These are phyloP conservation scores for Gryllus bimaculatus DNA, from an alignment of 1,140 invertebrate species.

Conservation along the genomic window DNA sequence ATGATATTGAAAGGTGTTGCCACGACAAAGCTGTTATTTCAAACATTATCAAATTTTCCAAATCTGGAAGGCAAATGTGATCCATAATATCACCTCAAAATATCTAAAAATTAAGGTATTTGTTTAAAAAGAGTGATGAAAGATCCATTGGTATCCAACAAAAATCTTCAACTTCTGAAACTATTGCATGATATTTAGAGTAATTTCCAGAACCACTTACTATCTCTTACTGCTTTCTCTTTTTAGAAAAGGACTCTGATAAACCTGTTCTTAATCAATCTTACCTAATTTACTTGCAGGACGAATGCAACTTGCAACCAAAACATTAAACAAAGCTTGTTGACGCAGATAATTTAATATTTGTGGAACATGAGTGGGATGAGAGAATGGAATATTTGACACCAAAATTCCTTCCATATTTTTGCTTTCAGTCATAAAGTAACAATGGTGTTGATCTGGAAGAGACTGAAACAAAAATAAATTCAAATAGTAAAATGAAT, in stretches of 20 bases:
- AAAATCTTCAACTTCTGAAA: too few relatives aligned
- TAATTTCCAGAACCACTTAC: too few relatives aligned
- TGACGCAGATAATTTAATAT: conserved; percentile 77
- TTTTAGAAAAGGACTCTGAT: too few relatives aligned
- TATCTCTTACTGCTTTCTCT: too few relatives aligned
- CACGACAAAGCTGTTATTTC: conserved; percentile 83
- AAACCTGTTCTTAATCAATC: neutral
- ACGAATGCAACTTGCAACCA: conserved; percentile 79
- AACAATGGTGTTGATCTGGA: conserved; percentile 87
- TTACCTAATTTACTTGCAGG: conserved; percentile 58
- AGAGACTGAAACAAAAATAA: conserved; percentile 53
- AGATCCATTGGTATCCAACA: too few relatives aligned
- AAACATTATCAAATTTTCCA: conserved; percentile 75
- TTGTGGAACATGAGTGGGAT: conserved; percentile 84
- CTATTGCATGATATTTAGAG: too few relatives aligned
- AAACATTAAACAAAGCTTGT: conserved; percentile 83
- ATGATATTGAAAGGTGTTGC: conserved; percentile 77
- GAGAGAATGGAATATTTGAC: conserved; percentile 79
- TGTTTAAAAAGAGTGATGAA: too few relatives aligned
- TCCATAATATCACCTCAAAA: too few relatives aligned
- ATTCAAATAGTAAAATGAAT: neutral
- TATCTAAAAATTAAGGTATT: too few relatives aligned
- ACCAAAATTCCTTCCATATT: conserved; percentile 73
- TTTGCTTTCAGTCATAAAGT: conserved; percentile 77
- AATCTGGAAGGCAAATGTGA: conserved; percentile 36